Percentiles rank a stretch among this genome's conserved stretches.
phyloP scores from a whole-genome alignment of 2,797 vertebrate genomes.

The Chloroceryle inda region DNA sequence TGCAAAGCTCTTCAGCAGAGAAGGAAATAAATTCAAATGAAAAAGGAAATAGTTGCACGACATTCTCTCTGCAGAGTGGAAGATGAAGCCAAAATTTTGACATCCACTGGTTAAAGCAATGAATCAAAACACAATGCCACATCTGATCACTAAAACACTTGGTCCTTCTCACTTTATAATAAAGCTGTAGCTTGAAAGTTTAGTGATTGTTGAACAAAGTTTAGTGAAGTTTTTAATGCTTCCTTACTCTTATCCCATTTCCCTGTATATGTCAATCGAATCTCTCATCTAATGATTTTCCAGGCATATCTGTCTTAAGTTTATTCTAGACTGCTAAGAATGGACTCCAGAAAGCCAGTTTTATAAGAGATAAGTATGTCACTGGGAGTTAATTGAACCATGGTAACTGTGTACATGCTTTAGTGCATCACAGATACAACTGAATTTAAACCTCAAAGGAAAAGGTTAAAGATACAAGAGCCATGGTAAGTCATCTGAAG shows the following conservation, averaged over 20 bases:
- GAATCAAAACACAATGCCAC: slow-evolving; percentile 1
- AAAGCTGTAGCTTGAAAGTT: neutral
- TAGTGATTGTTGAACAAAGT: neutral
- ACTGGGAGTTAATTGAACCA: neutral
- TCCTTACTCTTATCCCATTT: neutral
- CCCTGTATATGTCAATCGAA: neutral
- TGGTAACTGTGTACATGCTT: neutral
- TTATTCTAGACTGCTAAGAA: neutral
- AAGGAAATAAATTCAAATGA: slow-evolving; percentile 9
- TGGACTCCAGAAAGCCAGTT: neutral
- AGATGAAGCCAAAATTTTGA: neutral
- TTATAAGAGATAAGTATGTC: neutral
- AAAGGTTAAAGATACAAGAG: neutral
- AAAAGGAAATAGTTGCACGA: neutral
- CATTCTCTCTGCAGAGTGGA: slow-evolving; percentile 4
- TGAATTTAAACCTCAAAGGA: neutral
- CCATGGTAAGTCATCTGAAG: neutral
- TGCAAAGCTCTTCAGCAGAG: slow-evolving; percentile 29
- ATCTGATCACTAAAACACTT: neutral
- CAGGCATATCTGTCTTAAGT: neutral
- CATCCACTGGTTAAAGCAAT: neutral
- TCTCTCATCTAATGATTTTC: neutral
- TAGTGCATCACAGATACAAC: neutral
- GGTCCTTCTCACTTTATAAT: neutral
- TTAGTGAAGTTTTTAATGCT: neutral